phyloP scores from a whole-genome alignment of 2,797 vertebrate genomes.

The Trachurus trachurus region DNA sequence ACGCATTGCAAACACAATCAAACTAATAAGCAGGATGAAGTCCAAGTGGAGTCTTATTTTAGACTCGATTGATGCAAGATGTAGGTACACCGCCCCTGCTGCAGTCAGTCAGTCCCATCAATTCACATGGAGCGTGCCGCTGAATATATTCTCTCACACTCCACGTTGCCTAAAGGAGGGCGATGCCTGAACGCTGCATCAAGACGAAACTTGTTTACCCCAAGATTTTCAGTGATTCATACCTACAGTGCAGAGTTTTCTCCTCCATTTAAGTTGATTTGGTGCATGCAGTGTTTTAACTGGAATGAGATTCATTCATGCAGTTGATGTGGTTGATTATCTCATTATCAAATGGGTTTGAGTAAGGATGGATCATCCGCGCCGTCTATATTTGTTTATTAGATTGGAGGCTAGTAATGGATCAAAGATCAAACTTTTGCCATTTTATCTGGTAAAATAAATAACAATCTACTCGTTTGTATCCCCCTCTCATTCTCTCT shows the following conservation, averaged over 20 bases:
- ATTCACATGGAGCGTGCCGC: slow-evolving; percentile 25
- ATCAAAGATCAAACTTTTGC: background rate
- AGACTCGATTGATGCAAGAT: slow-evolving; percentile 1
- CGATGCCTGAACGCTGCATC: slow-evolving; percentile 27
- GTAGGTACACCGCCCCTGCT: slow-evolving; percentile 13
- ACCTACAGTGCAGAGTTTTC: background rate
- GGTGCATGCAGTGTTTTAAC: slow-evolving; percentile 12
- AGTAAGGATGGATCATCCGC: background rate
- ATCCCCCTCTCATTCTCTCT: background rate
- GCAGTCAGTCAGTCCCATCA: slow-evolving; percentile 34
- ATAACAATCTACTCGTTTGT: background rate
- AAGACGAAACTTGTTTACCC: slow-evolving; percentile 47
- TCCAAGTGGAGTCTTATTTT: slow-evolving; percentile 34
- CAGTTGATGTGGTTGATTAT: background rate
- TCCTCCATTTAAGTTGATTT: background rate
- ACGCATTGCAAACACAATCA: slow-evolving; percentile 9
- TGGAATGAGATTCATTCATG: background rate
- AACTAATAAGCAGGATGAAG: slow-evolving; percentile 20
- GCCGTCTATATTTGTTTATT: slow-evolving; percentile 12
- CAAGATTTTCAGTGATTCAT: slow-evolving; percentile 33
- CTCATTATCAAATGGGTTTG: background rate
- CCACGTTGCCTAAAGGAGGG: background rate
- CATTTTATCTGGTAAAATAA: background rate
- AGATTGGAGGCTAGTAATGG: background rate
- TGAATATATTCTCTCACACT: slow-evolving; percentile 25